Percentiles rank a stretch among this genome's conserved stretches.
phyloP scores from a whole-genome alignment of 1,140 invertebrate genomes.

The Hycleus cichorii region DNA sequence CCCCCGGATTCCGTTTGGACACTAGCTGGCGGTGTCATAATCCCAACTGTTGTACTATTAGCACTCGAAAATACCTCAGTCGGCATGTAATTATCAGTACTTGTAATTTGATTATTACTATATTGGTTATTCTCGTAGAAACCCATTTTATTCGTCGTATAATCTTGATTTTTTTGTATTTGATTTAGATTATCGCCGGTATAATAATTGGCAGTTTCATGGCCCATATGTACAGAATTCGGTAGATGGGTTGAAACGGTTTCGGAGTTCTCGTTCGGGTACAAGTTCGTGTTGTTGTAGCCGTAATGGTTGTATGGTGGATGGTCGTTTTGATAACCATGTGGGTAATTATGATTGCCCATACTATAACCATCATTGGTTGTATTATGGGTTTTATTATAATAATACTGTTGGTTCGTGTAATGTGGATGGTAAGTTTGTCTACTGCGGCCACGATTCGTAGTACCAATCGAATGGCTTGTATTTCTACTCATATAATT shows the following conservation, averaged over 20 bases:
- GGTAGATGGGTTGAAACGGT: conserved; percentile 26
- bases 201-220: conserved; percentile 33
- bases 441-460: conserved; percentile 19
- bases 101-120: conserved; percentile 25
- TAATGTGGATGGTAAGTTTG: conserved; percentile 39
- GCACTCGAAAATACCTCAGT: conserved; percentile 29
- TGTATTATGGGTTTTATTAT: conserved; percentile 39
- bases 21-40: conserved; percentile 51
- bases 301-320: conserved; percentile 35
- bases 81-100: conserved; percentile 39
- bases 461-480: neutral
- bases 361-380: conserved; percentile 41
- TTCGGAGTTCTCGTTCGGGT: conserved; percentile 28
- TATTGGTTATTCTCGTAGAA: conserved; percentile 38
- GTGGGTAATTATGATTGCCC: conserved; percentile 38
- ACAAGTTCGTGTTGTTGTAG: conserved; percentile 29
- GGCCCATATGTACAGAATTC: conserved; percentile 25
- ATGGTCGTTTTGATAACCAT: conserved; percentile 32
- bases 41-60: conserved; percentile 26
- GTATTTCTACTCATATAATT: conserved; percentile 42
- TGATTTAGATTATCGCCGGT: conserved; percentile 28
- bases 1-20: conserved; percentile 48
- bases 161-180: conserved; percentile 32
- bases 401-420: conserved; percentile 37
- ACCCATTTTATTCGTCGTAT: conserved; percentile 26